Evolutionary conservation across 1,140 invertebrate genomes (phyloP).

Genomic region (Atta cephalotes): DNA sequence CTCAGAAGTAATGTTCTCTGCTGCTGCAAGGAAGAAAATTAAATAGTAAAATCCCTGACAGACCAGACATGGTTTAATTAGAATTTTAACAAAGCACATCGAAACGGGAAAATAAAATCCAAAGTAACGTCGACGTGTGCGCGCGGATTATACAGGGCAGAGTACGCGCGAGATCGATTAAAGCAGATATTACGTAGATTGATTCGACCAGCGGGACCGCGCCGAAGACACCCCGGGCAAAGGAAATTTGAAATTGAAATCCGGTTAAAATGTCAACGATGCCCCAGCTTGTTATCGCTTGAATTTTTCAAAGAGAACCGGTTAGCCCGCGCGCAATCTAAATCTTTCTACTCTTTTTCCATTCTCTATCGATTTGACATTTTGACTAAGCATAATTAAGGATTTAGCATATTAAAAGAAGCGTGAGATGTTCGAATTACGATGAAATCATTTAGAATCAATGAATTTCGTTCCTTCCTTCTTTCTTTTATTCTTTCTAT

Average conservation of each 20-base stretch:
- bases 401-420: slow-evolving; percentile 67
- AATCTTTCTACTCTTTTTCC: slow-evolving; percentile 17
- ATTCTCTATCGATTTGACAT: slow-evolving; percentile 29
- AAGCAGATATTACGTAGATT: slow-evolving; percentile 70
- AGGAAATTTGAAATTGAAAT: slow-evolving; percentile 76
- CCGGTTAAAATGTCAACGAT: slow-evolving; percentile 71
- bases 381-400: slow-evolving; percentile 58
- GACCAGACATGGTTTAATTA: slow-evolving; percentile 48
- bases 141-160: slow-evolving; percentile 17
- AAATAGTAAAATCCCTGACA: slow-evolving; percentile 60
- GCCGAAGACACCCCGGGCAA: slow-evolving; percentile 25
- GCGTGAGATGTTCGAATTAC: slow-evolving; percentile 40
- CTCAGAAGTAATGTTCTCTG: not conserved
- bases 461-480: not conserved
- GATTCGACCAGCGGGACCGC: slow-evolving; percentile 53
- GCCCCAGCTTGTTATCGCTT: slow-evolving; percentile 70
- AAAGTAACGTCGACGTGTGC: slow-evolving; percentile 26
- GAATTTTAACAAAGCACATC: slow-evolving; percentile 57
- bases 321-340: slow-evolving; percentile 57
- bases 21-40: slow-evolving; percentile 36
- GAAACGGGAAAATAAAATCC: slow-evolving; percentile 57
- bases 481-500: not conserved
- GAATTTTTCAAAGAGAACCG: slow-evolving; percentile 72
- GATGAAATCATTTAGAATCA: slow-evolving; percentile 5
- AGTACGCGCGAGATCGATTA: slow-evolving; percentile 55